phyloP scores from a whole-genome alignment of 2,888 invertebrate species.

The Patella caerulea region DNA sequence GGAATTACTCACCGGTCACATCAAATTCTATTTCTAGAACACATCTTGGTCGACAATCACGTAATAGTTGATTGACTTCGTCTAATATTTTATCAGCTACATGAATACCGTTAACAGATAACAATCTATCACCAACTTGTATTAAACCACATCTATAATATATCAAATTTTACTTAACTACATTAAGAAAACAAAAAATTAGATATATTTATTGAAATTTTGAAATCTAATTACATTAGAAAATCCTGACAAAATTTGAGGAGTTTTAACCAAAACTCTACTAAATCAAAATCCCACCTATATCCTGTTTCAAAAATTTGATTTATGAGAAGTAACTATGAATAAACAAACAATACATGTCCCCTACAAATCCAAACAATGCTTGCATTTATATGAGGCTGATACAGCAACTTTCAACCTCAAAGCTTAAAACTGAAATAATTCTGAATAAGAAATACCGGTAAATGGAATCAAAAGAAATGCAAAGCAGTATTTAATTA shows the following conservation, averaged over 20 bases:
- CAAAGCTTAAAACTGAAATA: not conserved
- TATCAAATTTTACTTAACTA: not conserved
- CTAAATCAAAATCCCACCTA: no score
- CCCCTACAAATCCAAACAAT: no score
- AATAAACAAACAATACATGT: no score
- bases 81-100: constrained; percentile 70
- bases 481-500: no score
- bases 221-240: not conserved
- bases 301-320: not conserved
- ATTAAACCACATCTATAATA: constrained; percentile 67
- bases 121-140: constrained; percentile 82
- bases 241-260: no score
- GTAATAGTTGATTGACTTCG: constrained; percentile 70
- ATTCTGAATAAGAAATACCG: not conserved
- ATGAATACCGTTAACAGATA: constrained; percentile 87
- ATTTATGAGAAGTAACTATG: no score
- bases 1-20: constrained; percentile 76
- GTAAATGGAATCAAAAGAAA: constrained; percentile 1
- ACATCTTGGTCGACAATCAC: constrained; percentile 75
- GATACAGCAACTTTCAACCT: no score
- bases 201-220: not conserved
- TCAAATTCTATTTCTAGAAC: constrained; percentile 89
- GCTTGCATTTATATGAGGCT: no score
- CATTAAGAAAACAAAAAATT: not conserved
- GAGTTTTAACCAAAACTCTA: no score